These are phyloP conservation scores for Monochamus alternatus DNA, from an alignment of 2,888 invertebrate genomes.

Conservation along the genomic window DNA sequence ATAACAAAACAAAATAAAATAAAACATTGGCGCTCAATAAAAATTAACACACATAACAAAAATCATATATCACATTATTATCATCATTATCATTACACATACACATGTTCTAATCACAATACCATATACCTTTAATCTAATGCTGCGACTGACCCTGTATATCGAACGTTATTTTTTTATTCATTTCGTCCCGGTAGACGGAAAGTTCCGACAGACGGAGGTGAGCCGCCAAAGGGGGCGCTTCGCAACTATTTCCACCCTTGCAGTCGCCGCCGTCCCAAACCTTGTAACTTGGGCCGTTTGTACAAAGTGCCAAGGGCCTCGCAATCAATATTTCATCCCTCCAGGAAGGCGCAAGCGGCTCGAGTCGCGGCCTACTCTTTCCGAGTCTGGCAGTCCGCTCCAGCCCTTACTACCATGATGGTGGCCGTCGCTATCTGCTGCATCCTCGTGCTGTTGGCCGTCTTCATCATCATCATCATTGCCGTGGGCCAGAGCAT, in stretches of 20 bases:
- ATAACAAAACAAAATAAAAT: no score
- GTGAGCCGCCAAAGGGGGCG: not conserved
- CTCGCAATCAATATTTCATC: conserved; percentile 67
- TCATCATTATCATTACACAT: no score
- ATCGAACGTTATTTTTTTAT: no score
- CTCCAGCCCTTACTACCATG: conserved; percentile 48
- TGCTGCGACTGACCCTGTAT: no score
- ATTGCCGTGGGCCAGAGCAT: conserved; percentile 87
- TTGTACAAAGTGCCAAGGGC: conserved; percentile 63
- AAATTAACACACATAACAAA: no score
- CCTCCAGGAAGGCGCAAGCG: conserved; percentile 47
- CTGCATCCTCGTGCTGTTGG: conserved; percentile 85
- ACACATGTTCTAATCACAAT: no score
- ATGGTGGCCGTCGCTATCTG: conserved; percentile 91
- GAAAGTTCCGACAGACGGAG: no score
- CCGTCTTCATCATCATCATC: conserved; percentile 87
- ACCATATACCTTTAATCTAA: no score
- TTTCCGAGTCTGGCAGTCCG: conserved; percentile 34
- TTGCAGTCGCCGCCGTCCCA: conserved; percentile 40
- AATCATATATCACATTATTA: no score
- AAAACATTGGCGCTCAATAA: no score
- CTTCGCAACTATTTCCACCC: conserved; percentile 49
- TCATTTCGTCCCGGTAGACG: no score
- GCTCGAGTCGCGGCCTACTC: conserved; percentile 41
- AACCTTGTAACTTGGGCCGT: conserved; percentile 60